Percentiles rank a stretch among this genome's conserved stretches.
Conservation (phyloP, 2,113 vertebrate species). For the Leuciscus idus region DNA sequence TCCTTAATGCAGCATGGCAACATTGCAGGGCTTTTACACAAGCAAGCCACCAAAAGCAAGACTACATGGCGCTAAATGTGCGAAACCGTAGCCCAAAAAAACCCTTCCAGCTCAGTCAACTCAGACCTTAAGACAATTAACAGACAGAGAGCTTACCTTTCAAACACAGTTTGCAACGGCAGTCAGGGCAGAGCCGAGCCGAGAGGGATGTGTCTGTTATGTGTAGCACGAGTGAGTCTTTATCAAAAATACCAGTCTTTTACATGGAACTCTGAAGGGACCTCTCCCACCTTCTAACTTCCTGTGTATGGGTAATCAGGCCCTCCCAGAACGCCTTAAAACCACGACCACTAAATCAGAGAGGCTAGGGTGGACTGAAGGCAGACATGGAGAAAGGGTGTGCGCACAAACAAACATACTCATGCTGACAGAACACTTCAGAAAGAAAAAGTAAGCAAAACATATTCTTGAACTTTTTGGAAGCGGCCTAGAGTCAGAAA, state of each 20-base stretch:
- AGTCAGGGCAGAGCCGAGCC: background rate
- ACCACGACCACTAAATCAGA: constrained; percentile 60
- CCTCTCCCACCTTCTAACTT: constrained; percentile 74
- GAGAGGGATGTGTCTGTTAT: constrained; percentile 35
- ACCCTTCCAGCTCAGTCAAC: background rate
- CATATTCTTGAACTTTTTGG: background rate
- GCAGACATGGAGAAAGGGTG: background rate
- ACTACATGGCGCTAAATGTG: background rate
- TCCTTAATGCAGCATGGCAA: constrained; percentile 23
- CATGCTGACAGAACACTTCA: constrained; percentile 20
- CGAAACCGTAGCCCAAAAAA: background rate
- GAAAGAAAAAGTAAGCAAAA: background rate
- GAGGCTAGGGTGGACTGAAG: constrained; percentile 39
- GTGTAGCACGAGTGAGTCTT: constrained; percentile 48
- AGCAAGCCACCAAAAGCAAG: background rate
- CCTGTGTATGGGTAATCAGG: constrained; percentile 75
- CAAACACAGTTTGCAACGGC: background rate
- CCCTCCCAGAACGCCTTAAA: constrained; percentile 66
- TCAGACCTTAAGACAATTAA: background rate
- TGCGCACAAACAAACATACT: background rate
- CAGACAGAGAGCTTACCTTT: constrained; percentile 16
- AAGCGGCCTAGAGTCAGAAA: background rate
- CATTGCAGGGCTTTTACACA: constrained; percentile 8
- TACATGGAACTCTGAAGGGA: constrained; percentile 61
- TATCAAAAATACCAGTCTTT: constrained; percentile 66